phyloP scores from a whole-genome alignment of 1,140 invertebrate species.

The Monomorium pharaonis region DNA sequence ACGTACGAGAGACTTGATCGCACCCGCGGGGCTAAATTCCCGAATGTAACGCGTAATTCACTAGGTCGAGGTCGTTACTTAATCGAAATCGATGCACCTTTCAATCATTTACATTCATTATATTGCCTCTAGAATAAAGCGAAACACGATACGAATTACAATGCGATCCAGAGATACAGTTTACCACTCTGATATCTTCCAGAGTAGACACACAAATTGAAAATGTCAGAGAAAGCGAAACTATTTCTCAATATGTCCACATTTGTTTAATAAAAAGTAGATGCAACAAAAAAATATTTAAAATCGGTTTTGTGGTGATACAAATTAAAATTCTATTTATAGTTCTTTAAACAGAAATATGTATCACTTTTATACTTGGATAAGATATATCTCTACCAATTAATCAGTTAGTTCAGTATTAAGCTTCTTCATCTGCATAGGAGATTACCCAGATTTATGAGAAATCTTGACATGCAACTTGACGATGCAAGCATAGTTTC shows the following conservation, averaged over 20 bases:
- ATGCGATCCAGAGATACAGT: background rate
- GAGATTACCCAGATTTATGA: background rate
- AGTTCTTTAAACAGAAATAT: background rate
- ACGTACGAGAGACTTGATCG: background rate
- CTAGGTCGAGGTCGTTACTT: slow-evolving; percentile 64
- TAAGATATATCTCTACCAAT: background rate
- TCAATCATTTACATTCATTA: background rate
- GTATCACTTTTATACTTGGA: background rate
- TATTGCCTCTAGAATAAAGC: background rate
- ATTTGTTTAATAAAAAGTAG: background rate
- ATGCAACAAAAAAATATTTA: background rate
- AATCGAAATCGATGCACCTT: slow-evolving; percentile 56
- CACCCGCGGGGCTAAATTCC: slow-evolving; percentile 58
- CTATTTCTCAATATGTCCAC: background rate
- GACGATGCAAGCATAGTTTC: background rate
- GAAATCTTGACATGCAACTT: background rate
- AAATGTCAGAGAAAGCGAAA: background rate
- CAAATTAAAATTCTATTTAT: background rate
- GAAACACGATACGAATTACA: background rate
- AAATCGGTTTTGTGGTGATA: background rate
- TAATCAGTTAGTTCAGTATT: background rate
- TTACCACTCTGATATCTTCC: background rate
- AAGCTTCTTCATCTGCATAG: too few relatives aligned
- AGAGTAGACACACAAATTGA: background rate
- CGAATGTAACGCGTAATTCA: slow-evolving; percentile 62